Base-by-base conservation (phyloP, 2,888 invertebrate genomes). In the Digitonthophagus gazella region DNA sequence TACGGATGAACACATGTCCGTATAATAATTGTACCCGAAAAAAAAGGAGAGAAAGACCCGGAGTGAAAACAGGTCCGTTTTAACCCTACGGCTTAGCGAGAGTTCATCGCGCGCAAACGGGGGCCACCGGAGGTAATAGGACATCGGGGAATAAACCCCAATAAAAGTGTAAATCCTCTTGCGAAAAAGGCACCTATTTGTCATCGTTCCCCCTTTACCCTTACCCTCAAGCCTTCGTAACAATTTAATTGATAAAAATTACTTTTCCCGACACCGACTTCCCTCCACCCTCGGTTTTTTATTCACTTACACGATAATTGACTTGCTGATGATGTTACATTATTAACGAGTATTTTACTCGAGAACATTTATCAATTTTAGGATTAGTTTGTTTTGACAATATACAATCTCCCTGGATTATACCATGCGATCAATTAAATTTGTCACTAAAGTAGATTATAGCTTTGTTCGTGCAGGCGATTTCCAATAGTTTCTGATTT, bases 161-260 rank as follows among this genome's bases (percentile, higher is more conserved):
- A 78, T 79, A 79, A 78, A 79, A 78, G 73, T 78, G 75, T 74
- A 78, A 79, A 79, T 78, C 78, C 78, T 75, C 68, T 75, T 74
- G 67, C 74, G 75, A 78, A 68, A 68, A 68, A 68, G 28, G 61
- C 61, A 55, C 76, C 61, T 61, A 61, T 61, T 61, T 61, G 61
- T 61, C 61, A 61, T 18, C 20, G 61, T n/a, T 18, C 18, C 18
- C 61, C 18, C 11, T 44, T 44, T 44, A 6, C 28, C 61, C 61
- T 57, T 15, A 15, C 16, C 18, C 16, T 15, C 61, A 18, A 61
- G 61, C n/a, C 20, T 16, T 18, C 57, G 15, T 15, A 61, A 61
- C 61, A 18, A 20, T 61, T 76, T 80, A 79, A 80, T 80, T 79
- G 79, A 78, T 77, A 76, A 77, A 78, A 79, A 80, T 78, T 78